Evolutionary conservation across 1,140 invertebrate species (phyloP), one percentile per base, ranked within the genome.

Genomic region (Pseudomyrmex concolor): DNA sequence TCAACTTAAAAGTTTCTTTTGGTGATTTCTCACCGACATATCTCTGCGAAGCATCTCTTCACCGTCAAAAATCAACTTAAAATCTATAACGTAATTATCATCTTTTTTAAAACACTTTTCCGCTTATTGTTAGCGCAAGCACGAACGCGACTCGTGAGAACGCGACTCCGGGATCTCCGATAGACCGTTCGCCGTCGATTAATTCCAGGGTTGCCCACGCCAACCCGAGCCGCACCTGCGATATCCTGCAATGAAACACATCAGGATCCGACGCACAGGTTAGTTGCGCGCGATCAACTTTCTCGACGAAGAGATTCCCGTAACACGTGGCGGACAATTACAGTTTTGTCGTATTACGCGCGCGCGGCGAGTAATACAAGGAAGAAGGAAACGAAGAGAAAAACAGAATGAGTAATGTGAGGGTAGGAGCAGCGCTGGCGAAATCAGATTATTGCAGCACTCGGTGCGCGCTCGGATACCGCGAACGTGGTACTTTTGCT

Each of bases 371-470:
- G 22, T 17, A 82, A 34, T 48, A 64, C 43, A 57, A 59, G 34
- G 34, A 54, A 63, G 25, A n/a, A 22, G 73, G 54, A 81, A 80
- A 71, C 64, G 22, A 57, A 63, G 59, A 72, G 74, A 48, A 84
- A 67, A 68, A 34, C 62, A 50, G 66, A n/a, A 15, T 76, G 67
- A 60, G 19, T 66, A 43, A 76, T 74, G 51, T 73, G 45, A 50
- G 82, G 10, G 51, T 57, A 66, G 55, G 1, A n/a, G 15, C 48
- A 17, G 12, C 43, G 59, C 72, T 63, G 50, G 45, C 48, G 72
- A 78, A 84, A 90, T 89, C 87, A 83, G 84, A 84, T 89, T 89
- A 78, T 68, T 25, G 22, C 57, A 64, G 59, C 66, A 45, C 59
- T 55, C 67, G 45, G 43, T 17, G 43, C 12, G 51, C 10, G 25